Evolutionary conservation across 1,140 invertebrate genomes (phyloP).

Genomic region (Limonius californicus): DNA sequence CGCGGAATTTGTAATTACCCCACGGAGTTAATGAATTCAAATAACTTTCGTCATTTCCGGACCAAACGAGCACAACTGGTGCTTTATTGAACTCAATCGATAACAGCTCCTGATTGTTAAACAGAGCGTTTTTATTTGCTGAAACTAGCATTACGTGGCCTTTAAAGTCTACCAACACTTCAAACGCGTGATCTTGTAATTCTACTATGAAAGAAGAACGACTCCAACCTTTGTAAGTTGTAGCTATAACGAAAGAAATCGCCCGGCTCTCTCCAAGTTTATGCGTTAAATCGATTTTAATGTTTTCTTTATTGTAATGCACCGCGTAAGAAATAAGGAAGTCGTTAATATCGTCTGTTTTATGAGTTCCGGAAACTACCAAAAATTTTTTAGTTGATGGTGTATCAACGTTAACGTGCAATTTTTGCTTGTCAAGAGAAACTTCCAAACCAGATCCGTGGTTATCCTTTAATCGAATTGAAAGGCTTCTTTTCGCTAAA

Average conservation of each 20-base stretch:
- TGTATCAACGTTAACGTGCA: not conserved
- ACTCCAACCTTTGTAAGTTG: not conserved
- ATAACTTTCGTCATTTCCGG: constrained; percentile 17
- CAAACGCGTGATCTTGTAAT: not conserved
- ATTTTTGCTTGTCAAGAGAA: not conserved
- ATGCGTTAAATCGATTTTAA: not conserved
- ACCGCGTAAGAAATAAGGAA: not conserved
- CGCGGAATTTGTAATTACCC: constrained; percentile 16
- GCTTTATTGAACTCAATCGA: constrained; percentile 17
- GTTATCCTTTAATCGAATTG: not conserved
- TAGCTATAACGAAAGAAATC: not conserved
- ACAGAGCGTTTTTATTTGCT: constrained; percentile 8
- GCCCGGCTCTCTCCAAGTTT: not conserved
- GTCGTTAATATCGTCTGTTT: not conserved
- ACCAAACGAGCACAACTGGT: constrained; percentile 18
- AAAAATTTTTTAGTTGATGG: not conserved
- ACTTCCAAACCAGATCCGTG: not conserved
- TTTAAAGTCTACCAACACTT: not conserved
- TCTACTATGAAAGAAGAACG: not conserved
- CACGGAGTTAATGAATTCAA: constrained; percentile 16
- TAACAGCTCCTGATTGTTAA: constrained; percentile 16
- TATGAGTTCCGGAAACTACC: not conserved
- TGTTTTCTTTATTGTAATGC: not conserved
- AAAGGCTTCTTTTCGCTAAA: not conserved
- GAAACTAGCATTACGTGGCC: not conserved